phyloP scores from a whole-genome alignment of 2,797 vertebrate species.

The Setipinna tenuifilis region DNA sequence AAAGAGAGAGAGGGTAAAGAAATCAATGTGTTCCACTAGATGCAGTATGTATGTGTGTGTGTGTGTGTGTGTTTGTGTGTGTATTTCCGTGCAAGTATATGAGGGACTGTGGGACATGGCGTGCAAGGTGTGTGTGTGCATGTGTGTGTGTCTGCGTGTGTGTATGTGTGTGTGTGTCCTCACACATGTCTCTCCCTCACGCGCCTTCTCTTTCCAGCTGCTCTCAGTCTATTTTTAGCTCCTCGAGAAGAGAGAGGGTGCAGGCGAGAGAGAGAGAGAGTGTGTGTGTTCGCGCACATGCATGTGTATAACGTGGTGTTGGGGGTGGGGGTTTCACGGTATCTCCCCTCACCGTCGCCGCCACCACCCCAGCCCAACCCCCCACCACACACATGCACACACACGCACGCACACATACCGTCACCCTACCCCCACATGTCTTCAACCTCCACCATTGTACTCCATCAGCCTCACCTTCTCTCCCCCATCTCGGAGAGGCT shows the following conservation, averaged over 20 bases:
- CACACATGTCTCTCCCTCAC: conserved; percentile 61
- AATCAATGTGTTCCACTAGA: conserved; percentile 57
- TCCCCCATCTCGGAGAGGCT: conserved; percentile 67
- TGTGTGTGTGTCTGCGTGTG: conserved; percentile 39
- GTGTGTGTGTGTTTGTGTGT: conserved; percentile 4
- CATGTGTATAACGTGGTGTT: conserved; percentile 44
- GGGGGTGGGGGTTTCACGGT: conserved; percentile 51
- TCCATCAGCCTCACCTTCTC: conserved; percentile 75
- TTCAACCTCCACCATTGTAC: not conserved
- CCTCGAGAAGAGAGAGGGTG: conserved; percentile 56
- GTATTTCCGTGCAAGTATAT: not conserved
- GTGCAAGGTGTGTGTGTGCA: conserved; percentile 47
- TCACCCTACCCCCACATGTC: conserved; percentile 30
- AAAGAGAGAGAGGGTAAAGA: conserved; percentile 42
- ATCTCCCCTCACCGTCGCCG: conserved; percentile 33
- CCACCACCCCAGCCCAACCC: conserved; percentile 44
- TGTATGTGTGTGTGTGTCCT: conserved; percentile 35
- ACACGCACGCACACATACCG: conserved; percentile 27
- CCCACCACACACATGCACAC: conserved; percentile 36
- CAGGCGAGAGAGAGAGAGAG: conserved; percentile 39
- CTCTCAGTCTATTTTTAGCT: conserved; percentile 82
- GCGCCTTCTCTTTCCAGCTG: conserved; percentile 77
- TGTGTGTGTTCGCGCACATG: conserved; percentile 39
- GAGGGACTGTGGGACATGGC: conserved; percentile 39
- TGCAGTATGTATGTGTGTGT: not conserved